phyloP scores from a whole-genome alignment of 2,113 vertebrate species.

The Daphoenositta chrysoptera region DNA sequence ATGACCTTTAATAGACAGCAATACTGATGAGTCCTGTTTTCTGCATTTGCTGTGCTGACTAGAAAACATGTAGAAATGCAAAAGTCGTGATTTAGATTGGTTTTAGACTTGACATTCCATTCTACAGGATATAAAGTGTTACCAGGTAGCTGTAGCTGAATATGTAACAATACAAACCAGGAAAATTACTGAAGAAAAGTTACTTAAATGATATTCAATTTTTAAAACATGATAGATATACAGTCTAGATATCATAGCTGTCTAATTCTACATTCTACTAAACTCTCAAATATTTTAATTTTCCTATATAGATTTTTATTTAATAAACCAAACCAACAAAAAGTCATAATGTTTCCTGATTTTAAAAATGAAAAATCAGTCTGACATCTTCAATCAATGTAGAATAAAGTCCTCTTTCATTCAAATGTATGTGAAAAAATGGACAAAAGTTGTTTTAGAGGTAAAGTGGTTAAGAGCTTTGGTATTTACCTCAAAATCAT shows the following conservation, averaged over 20 bases:
- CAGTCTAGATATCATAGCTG: neutral
- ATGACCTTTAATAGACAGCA: neutral
- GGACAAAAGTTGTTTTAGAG: neutral
- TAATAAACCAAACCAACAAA: neutral
- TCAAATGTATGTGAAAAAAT: neutral
- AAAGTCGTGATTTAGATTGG: neutral
- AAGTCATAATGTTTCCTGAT: neutral
- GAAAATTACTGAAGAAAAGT: neutral
- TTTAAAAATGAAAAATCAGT: neutral
- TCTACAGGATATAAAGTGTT: neutral
- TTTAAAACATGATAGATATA: neutral
- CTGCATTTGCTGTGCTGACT: neutral
- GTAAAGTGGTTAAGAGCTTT: neutral
- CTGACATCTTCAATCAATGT: neutral
- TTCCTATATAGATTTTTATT: neutral
- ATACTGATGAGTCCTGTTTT: neutral
- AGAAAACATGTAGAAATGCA: neutral
- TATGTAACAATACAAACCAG: neutral
- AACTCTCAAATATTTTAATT: neutral
- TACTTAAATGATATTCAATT: neutral
- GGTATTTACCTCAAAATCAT: neutral
- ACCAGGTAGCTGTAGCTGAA: neutral
- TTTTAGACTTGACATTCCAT: neutral
- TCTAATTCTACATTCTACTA: too few species aligned
- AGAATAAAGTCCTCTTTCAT: neutral